Evolutionary conservation across 2,888 invertebrate genomes (phyloP), one percentile per base, ranked within the genome.

Genomic region (Melanchra persicariae): DNA sequence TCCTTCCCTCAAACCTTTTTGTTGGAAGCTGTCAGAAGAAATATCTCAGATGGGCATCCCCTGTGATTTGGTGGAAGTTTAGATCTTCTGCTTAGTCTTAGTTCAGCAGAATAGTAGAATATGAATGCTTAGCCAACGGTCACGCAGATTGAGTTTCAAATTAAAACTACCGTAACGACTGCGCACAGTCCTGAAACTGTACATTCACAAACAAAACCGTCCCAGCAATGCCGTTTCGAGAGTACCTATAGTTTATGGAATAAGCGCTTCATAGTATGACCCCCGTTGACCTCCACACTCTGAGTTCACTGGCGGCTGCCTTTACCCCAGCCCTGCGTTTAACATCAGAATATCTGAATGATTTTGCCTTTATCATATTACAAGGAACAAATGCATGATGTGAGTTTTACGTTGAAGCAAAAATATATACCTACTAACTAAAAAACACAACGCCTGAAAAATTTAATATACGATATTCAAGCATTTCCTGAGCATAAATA

Each of bases 281-380:
- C 74, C 73, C 75, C 34, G n/a, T 15, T 73, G 68, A 72, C 78
- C 81, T 69, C 26, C 49, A 54, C 40, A 12, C 22, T 19, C 10
- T 26, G 59, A 73, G 83, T 78, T 84, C 84, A 73, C 70, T 77
- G 81, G 43, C 75, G 47, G 22, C 45, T 43, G 17, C 19, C 67
- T 37, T 22, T 43, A 52, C 22, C 26, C 60, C 37, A 71, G 66
- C 58, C 74, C 64, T 81, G 19, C 62, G 57, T 22, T 71, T 47
- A 49, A 65, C 63, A 54, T 59, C 49, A 57, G 79, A 77, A 83
- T 77, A 76, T 72, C 51, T 76, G 67, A 84, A 84, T 82, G 54
- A 76, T 74, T 84, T 74, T 80, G 43, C 64, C 49, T 79, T 66
- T 40, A 73, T 73, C 45, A 45, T 62, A 68, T 24, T 37, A 40